Evolutionary conservation across 2,113 vertebrate genomes (phyloP), one percentile per base, ranked within the genome.

Genomic region (Orycteropus afer): DNA sequence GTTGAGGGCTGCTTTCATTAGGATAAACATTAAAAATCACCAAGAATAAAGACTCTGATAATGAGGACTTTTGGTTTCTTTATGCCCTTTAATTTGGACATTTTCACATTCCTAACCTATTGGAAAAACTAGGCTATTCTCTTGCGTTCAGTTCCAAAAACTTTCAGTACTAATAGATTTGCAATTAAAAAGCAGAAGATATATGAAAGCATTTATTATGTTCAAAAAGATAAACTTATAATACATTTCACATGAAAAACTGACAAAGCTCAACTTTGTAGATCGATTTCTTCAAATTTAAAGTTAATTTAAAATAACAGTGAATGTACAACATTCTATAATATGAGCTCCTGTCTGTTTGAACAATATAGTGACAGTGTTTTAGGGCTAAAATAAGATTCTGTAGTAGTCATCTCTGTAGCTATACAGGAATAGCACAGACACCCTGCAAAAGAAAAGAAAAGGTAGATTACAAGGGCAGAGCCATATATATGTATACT

Each of bases 391-490:
- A 87, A 99, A 98, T 42, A 99, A 98, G 97, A 99, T 98, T 98
- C 99, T 99, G 98, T 99, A 99, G 97, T 99, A 99, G 96, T 99
- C 99, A 0, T 99, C 99, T 97, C 98, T 99, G 98, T 99, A 99
- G 98, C 99, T 99, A 97, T 99, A 99, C 73, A 99, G 98, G 93
- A 99, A 98, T 59, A 99, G 98, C 40, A 99, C 98, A 14, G 99
- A 98, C 94, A 99, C 98, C 97, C 99, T 99, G 98, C 34, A 97
- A 90, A 98, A 69, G 86, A 98, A 96, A 59, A 22, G 37, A 76
- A 53, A 80, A 89, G 23, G 42, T 18, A 59, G 40, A 40, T 95
- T 84, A 83, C 7, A 63, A 78, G 22, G 37, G 80, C 11, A 79
- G 91, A 74, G 67, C 40, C 37, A 69, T 23, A 27, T 18, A 45